Evolutionary conservation across 37 sponge, comb jelly and placozoan genomes (phyloP), one percentile per base, ranked within the genome.

Genomic region (Aplysina aerophoba): DNA sequence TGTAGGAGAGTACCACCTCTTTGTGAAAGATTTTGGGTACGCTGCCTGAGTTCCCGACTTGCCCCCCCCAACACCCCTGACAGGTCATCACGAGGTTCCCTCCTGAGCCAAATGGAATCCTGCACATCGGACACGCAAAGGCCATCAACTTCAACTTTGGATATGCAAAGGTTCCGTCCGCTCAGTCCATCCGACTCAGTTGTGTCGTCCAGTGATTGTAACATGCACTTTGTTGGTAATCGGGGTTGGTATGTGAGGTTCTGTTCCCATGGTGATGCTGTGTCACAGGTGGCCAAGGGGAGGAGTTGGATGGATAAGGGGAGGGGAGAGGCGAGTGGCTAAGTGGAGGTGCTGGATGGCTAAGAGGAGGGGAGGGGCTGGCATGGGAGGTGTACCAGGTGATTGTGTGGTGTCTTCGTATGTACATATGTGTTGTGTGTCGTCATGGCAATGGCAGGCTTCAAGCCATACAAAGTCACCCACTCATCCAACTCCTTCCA

Each of bases 51-150:
- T 44, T 44, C 50, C 50, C 50, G 6, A 11, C 50, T 44, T 8
- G 3, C 50, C 50, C 50, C 50, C 8, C 50, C 50, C 50, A n/a
- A n/a, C 50, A 94, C 98, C 36, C 90, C 86, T 80, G 85, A 0
- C 28, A 95, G 94, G 97, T 99, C 44, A 71, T 93, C 59, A 99
- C 99, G 0, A 55, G 99, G 19, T 99, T 99, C 81, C 99, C 99
- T 54, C 99, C 99, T 24, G 99, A 99, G 78, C 99, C 99, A 30
- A 99, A 99, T 86, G 99, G 99, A 14, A 99, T 99, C 54, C 92
- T 99, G 0, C 99, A 99, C 85, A 99, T 99, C 54, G 99, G 99
- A 33, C 99, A 99, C 83, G 99, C 99, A 65, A 99, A 99, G 72
- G 99, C 99, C 55, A 99, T 99, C 90, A 99, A 99, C 85, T 97